phyloP scores from a whole-genome alignment of 2,888 invertebrate genomes.

The Oeneis ivallda region DNA sequence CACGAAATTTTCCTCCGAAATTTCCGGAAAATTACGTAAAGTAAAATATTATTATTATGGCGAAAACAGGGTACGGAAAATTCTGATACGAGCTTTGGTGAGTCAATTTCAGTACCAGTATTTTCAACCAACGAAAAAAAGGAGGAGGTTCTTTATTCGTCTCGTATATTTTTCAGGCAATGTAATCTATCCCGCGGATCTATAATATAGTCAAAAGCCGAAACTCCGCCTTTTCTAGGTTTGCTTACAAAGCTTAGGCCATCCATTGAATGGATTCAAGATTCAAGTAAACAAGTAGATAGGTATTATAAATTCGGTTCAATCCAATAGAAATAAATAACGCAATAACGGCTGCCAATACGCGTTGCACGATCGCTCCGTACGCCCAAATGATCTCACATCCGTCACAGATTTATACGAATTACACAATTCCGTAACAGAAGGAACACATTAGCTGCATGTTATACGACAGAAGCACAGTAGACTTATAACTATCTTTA shows the following conservation, averaged over 20 bases:
- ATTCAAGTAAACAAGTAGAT: not conserved
- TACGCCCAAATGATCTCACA: constrained; percentile 32
- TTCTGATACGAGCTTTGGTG: not conserved
- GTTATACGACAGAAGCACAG: not conserved
- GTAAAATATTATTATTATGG: not conserved
- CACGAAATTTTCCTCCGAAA: not conserved
- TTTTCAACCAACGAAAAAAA: not conserved
- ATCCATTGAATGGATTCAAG: not conserved
- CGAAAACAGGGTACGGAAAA: not conserved
- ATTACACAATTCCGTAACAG: constrained; percentile 33
- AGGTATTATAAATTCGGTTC: constrained; percentile 4
- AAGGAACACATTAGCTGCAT: not conserved
- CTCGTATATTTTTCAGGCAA: too few species aligned
- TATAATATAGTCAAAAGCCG: too few species aligned
- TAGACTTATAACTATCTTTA: too few species aligned
- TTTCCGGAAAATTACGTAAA: not conserved
- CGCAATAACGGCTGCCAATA: constrained; percentile 61
- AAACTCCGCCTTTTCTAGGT: too few species aligned
- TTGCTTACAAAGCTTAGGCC: too few species aligned
- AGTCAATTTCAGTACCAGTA: not conserved
- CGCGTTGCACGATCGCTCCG: constrained; percentile 31
- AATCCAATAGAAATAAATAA: constrained; percentile 67
- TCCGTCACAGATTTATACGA: constrained; percentile 33
- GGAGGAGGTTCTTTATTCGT: too few species aligned
- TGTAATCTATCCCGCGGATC: too few species aligned